These are phyloP conservation scores for Phengaris arion DNA, from an alignment of 2,888 invertebrate species.

Conservation along the genomic window DNA sequence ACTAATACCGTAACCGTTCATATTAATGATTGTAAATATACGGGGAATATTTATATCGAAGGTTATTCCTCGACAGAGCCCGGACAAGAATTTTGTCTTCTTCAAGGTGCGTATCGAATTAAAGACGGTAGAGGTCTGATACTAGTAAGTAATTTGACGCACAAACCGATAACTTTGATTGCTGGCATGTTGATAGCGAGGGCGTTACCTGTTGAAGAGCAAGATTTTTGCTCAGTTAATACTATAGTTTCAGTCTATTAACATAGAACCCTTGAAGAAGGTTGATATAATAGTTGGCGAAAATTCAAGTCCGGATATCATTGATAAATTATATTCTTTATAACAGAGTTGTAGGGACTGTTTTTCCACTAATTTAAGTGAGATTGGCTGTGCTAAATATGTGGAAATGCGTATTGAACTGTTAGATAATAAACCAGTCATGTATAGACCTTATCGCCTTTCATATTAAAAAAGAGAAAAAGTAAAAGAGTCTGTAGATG, in stretches of 20 bases:
- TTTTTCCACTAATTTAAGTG: background rate
- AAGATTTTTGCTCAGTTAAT: background rate
- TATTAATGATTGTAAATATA: background rate
- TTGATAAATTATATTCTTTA: slow-evolving; percentile 13
- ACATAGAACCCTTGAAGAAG: slow-evolving; percentile 11
- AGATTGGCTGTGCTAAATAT: background rate
- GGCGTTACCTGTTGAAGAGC: too few species aligned
- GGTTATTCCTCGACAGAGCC: too few species aligned
- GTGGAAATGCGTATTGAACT: slow-evolving; percentile 18
- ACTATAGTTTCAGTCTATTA: background rate
- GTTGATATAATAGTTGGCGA: background rate
- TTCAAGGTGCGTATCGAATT: too few species aligned
- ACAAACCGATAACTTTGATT: background rate
- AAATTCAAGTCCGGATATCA: background rate
- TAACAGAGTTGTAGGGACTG: background rate
- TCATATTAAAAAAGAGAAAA: too few species aligned
- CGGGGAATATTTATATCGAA: too few species aligned
- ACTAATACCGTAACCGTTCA: background rate
- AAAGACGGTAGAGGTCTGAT: too few species aligned
- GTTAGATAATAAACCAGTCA: background rate
- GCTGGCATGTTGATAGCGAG: too few species aligned
- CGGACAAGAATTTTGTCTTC: too few species aligned
- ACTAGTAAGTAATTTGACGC: too few species aligned
- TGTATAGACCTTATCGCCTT: too few species aligned
- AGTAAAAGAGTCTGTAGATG: too few species aligned